A percentile compares a stretch with the other conserved stretches of the same genome.
Conservation (phyloP, 1,140 invertebrate species). For the Cryptotermes secundus region DNA sequence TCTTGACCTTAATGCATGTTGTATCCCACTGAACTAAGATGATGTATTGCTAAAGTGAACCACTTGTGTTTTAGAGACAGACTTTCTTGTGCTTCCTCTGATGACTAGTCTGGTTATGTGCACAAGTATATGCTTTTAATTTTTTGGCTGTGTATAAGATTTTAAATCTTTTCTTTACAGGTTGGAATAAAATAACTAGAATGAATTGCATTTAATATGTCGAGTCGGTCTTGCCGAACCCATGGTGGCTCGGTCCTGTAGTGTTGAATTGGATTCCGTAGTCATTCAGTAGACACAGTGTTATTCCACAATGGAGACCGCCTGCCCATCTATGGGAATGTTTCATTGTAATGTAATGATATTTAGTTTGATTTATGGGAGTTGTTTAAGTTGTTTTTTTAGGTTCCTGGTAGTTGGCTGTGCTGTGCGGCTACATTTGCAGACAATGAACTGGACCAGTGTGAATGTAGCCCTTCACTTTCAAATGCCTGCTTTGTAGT, state of each 20-base stretch:
- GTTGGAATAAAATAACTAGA: slow-evolving; percentile 15
- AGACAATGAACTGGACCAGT: slow-evolving; percentile 12
- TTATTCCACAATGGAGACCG: background rate
- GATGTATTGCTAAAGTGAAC: background rate
- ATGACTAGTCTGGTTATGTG: background rate
- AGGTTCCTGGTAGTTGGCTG: slow-evolving; percentile 13
- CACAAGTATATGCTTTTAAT: background rate
- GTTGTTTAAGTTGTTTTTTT: slow-evolving; percentile 17
- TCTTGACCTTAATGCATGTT: background rate
- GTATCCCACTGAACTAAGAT: background rate
- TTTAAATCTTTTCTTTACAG: slow-evolving; percentile 14
- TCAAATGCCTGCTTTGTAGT: slow-evolving; percentile 17
- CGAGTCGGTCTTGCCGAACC: background rate
- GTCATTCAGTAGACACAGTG: slow-evolving; percentile 14
- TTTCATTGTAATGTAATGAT: slow-evolving; percentile 2
- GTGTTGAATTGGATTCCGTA: background rate
- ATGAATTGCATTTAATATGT: slow-evolving; percentile 15
- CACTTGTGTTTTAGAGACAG: background rate
- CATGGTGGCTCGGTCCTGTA: background rate
- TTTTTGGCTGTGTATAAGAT: background rate
- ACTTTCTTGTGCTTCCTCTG: background rate
- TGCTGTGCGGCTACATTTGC: slow-evolving; percentile 13
- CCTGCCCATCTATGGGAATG: background rate
- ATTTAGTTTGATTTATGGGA: slow-evolving; percentile 14
- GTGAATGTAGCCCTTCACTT: slow-evolving; percentile 18